phyloP scores from a whole-genome alignment of 2,888 invertebrate species.

The Brachyopa scutellaris region DNA sequence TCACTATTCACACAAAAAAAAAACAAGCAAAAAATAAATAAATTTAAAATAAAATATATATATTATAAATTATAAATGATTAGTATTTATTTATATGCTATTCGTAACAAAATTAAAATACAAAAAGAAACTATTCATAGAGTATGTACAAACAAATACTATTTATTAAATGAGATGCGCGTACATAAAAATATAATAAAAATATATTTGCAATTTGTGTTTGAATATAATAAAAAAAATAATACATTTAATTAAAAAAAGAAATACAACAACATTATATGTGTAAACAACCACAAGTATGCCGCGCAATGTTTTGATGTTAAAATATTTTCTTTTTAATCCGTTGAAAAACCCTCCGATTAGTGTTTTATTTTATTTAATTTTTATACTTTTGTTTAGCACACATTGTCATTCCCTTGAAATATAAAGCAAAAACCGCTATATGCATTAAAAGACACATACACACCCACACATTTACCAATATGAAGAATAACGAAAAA shows the following conservation, averaged over 20 bases:
- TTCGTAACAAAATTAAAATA: conserved; percentile 34
- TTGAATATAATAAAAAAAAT: conserved; percentile 10
- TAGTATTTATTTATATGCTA: conserved; percentile 62
- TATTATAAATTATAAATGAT: too few species aligned
- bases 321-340: neutral
- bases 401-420: conserved; percentile 23
- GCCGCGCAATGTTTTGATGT: neutral
- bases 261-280: neutral
- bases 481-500: conserved; percentile 28
- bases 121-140: conserved; percentile 13
- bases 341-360: conserved; percentile 49
- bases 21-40: neutral
- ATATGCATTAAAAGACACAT: neutral
- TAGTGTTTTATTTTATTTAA: neutral
- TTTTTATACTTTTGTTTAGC: neutral
- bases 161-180: conserved; percentile 59
- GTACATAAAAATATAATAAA: conserved; percentile 34
- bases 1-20: conserved; percentile 40
- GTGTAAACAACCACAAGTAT: neutral
- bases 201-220: conserved; percentile 56
- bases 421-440: conserved; percentile 42
- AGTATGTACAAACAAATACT: conserved; percentile 39
- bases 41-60: conserved; percentile 39
- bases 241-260: neutral
- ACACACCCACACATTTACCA: too few species aligned